These are phyloP conservation scores for Papilio xuthus DNA, from an alignment of 1,140 invertebrate species.

Conservation along the genomic window DNA sequence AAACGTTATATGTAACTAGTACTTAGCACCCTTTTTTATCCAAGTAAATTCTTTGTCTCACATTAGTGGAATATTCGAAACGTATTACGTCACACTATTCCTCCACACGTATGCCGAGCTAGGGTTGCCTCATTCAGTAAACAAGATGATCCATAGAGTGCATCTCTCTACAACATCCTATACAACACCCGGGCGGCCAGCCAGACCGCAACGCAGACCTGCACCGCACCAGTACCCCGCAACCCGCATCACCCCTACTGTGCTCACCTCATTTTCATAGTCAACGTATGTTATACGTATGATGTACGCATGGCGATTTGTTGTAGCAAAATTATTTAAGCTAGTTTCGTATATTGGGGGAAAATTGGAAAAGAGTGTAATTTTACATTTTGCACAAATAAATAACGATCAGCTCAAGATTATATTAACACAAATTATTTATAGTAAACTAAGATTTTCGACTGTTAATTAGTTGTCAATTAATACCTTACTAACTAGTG, in stretches of 20 bases:
- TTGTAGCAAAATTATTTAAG: neutral
- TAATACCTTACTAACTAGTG: too few species aligned
- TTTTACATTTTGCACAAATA: neutral
- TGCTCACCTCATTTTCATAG: conserved; percentile 25
- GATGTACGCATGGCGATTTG: neutral
- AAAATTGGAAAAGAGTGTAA: neutral
- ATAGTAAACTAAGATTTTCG: too few species aligned
- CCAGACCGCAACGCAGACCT: conserved; percentile 31
- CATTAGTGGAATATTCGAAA: neutral
- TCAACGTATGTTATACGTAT: neutral
- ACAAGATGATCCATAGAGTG: conserved; percentile 29
- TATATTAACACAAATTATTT: too few species aligned
- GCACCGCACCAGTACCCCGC: conserved; percentile 18
- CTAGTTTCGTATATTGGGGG: neutral
- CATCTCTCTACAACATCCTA: conserved; percentile 16
- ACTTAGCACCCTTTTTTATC: too few species aligned
- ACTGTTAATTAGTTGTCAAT: too few species aligned
- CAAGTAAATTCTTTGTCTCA: too few species aligned
- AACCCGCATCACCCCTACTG: neutral
- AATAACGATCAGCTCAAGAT: too few species aligned
- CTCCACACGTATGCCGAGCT: neutral
- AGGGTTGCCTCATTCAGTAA: conserved; percentile 25
- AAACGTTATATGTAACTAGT: neutral
- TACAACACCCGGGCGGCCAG: conserved; percentile 28
- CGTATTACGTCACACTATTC: neutral